These are phyloP conservation scores for Crotalus viridis DNA, from an alignment of 2,113 vertebrate species.

Conservation along the genomic window DNA sequence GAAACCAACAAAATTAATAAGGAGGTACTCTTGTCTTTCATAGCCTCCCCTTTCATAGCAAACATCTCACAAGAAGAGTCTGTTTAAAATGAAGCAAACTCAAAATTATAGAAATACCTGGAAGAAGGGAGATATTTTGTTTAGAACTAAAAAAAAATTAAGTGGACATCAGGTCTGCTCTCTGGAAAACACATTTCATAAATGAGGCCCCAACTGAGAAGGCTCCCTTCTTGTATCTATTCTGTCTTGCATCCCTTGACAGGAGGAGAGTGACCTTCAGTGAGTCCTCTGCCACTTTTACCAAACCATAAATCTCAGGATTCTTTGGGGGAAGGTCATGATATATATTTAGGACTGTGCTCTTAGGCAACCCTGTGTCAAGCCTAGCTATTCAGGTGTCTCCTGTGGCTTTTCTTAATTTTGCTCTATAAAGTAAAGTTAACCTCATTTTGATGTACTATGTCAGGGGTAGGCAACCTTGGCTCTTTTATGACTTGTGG, in stretches of 20 bases:
- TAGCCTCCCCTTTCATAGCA: background rate
- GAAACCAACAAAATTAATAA: conserved; percentile 90
- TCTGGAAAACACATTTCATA: background rate
- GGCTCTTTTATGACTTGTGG: no score
- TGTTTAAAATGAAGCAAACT: background rate
- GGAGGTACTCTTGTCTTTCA: conserved; percentile 75
- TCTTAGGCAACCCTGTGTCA: background rate
- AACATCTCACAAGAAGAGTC: background rate
- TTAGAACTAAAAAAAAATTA: background rate
- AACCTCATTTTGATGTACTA: background rate
- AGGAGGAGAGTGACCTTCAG: background rate
- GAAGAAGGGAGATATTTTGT: background rate
- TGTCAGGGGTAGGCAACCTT: background rate
- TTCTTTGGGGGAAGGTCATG: background rate
- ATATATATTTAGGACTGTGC: background rate
- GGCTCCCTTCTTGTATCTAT: background rate
- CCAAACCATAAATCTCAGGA: background rate
- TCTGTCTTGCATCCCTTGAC: background rate
- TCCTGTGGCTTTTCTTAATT: background rate
- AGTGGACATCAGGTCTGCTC: background rate
- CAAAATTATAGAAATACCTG: background rate
- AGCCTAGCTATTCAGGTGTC: background rate
- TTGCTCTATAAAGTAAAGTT: background rate
- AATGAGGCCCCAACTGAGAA: background rate
- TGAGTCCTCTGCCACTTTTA: background rate